These are phyloP conservation scores for Lepetodrilus schrolli DNA, from an alignment of 2,888 invertebrate species.

Conservation along the genomic window DNA sequence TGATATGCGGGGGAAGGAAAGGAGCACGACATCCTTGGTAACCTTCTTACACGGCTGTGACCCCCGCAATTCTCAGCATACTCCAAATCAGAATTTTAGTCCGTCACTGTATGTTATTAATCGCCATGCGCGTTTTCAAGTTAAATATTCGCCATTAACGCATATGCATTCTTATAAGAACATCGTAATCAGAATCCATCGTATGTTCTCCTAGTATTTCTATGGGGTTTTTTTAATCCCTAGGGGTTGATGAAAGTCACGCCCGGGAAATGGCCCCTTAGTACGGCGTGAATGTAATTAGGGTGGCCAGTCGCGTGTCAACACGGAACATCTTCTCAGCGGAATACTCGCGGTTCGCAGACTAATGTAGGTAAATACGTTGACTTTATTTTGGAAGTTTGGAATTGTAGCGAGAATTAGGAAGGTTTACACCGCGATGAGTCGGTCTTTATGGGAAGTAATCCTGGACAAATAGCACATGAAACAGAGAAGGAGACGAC, in stretches of 20 bases:
- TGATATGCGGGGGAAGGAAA: not conserved
- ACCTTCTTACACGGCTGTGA: not conserved
- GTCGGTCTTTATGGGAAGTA: slow-evolving; percentile 6
- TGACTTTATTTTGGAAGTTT: slow-evolving; percentile 21
- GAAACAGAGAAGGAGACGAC: not conserved
- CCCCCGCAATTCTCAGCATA: no score
- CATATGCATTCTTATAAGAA: not conserved
- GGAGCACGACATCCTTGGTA: not conserved
- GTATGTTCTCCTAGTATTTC: no score
- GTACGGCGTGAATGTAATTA: slow-evolving; percentile 23
- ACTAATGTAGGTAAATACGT: slow-evolving; percentile 24
- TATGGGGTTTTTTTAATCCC: slow-evolving; percentile 14
- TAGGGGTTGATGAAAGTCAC: not conserved
- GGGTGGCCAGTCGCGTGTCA: not conserved
- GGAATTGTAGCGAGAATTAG: slow-evolving; percentile 22
- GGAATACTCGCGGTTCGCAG: not conserved
- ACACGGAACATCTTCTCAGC: not conserved
- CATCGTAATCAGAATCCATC: no score
- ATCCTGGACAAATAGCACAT: slow-evolving; percentile 15
- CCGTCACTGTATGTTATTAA: not conserved
- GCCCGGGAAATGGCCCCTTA: not conserved
- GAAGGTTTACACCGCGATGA: slow-evolving; percentile 13
- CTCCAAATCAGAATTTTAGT: not conserved
- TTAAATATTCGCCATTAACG: not conserved
- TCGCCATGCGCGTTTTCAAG: not conserved